Evolutionary conservation across 2,888 invertebrate species (phyloP), one percentile per base, ranked within the genome.

Genomic region (Ceraclea dissimilis): DNA sequence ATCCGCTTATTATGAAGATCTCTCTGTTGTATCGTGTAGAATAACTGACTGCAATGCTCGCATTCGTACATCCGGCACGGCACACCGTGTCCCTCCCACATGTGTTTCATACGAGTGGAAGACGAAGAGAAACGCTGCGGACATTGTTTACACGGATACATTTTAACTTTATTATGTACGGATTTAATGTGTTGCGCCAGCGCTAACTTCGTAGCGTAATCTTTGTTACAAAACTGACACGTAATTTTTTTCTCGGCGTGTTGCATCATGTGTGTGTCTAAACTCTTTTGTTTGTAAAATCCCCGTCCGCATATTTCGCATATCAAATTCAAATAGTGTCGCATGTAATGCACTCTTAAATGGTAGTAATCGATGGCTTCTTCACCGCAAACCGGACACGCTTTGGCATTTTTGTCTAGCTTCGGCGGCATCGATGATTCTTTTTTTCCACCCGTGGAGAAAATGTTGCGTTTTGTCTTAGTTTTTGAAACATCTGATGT

Each of bases 101-200:
- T 55, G 55, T 55, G 55, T 31, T 55, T 55, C 47, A 50, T 39
- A 16, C 50, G 18, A 19, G 55, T 46, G n/a, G 55, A 34, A 19
- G 50, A 50, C 2, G 55, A 49, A 0, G 55, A 55, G 33, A 50
- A 55, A 34, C 46, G 39, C 21, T 50, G 31, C n/a, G 50, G 31
- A 21, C 55, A 55, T 18, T 55, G 50, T 26, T 50, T 48, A 10
- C 55, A 55, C 6, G 44, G 44, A 20, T 55, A 55, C 11, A 55
- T 16, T 21, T 55, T 55, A 8, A 50, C 33, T 20, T 55, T 55
- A 16, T 46, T 51, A 13, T 55, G 55, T n/a, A 50, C 31, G 18
- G 26, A 49, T n/a, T 17, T 21, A 1, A 55, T 17, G 18, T 55
- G 55, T 2, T 51, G 50, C 13, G 44, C 19, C 46, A 55, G 11